phyloP scores from a whole-genome alignment of 2,888 invertebrate genomes.

The Caradrina clavipalpis region DNA sequence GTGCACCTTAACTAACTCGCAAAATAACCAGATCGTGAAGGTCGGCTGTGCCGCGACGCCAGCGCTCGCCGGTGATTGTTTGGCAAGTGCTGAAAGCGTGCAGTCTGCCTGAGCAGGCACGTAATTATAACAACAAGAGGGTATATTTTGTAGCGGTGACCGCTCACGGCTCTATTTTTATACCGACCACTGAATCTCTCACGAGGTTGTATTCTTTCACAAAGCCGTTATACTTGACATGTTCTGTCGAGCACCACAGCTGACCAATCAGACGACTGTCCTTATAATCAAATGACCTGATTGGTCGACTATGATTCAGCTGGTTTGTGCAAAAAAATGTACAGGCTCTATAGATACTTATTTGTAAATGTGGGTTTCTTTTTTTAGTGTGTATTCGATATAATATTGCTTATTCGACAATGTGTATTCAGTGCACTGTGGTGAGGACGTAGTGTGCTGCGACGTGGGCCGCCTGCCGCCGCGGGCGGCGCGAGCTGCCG shows the following conservation, averaged over 20 bases:
- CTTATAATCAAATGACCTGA: conserved; percentile 35
- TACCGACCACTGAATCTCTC: conserved; percentile 79
- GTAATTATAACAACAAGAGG: conserved; percentile 72
- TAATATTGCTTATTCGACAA: conserved; percentile 33
- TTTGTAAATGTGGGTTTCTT: conserved; percentile 54
- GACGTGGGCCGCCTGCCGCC: neutral
- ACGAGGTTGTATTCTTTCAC: conserved; percentile 61
- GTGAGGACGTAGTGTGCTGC: conserved; percentile 19
- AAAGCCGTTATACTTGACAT: conserved; percentile 66
- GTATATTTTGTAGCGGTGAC: conserved; percentile 76
- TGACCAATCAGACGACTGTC: conserved; percentile 21
- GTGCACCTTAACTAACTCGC: neutral
- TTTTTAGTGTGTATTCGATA: conserved; percentile 47
- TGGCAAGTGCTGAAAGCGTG: conserved; percentile 13
- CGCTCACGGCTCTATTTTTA: conserved; percentile 84
- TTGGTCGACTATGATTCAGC: conserved; percentile 26
- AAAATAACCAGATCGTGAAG: neutral
- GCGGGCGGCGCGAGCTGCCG: conserved; percentile 35
- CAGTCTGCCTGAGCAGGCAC: conserved; percentile 24
- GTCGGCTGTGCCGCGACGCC: neutral
- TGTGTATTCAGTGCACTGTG: conserved; percentile 23
- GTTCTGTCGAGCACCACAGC: conserved; percentile 36
- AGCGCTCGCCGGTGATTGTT: too few species aligned
- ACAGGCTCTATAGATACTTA: conserved; percentile 54
- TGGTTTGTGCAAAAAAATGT: conserved; percentile 31